Evolutionary conservation across 2,797 vertebrate species (phyloP).

Genomic region (Manis javanica): DNA sequence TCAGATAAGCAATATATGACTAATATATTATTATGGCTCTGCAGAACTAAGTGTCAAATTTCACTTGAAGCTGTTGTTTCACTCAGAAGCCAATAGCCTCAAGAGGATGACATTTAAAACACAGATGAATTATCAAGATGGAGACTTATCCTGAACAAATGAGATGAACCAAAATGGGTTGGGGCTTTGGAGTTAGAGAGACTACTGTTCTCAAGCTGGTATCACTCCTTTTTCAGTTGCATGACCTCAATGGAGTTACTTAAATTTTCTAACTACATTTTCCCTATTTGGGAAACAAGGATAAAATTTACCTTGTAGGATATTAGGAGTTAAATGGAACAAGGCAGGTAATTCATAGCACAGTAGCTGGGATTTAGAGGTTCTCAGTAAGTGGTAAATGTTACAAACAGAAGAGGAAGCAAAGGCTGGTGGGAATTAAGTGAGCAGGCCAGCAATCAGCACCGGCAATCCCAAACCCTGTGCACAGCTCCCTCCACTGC

Average conservation of each 20-base stretch:
- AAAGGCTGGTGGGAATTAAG: not conserved
- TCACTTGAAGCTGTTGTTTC: not conserved
- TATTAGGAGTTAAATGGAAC: not conserved
- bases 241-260: not conserved
- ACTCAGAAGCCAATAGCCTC: not conserved
- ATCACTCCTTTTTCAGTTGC: not conserved
- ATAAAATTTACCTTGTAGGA: not conserved
- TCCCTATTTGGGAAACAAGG: not conserved
- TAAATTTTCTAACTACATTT: not conserved
- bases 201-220: not conserved
- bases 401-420: not conserved
- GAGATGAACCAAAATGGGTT: not conserved
- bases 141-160: not conserved
- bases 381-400: not conserved
- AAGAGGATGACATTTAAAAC: not conserved
- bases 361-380: not conserved
- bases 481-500: not conserved
- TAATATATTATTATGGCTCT: not conserved
- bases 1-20: not conserved
- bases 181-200: not conserved
- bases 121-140: not conserved
- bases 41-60: constrained; percentile 2
- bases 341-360: not conserved
- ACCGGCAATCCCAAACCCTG: not conserved
- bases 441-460: not conserved